phyloP scores from a whole-genome alignment of 2,113 vertebrate species.

The Phalacrocorax carbo region DNA sequence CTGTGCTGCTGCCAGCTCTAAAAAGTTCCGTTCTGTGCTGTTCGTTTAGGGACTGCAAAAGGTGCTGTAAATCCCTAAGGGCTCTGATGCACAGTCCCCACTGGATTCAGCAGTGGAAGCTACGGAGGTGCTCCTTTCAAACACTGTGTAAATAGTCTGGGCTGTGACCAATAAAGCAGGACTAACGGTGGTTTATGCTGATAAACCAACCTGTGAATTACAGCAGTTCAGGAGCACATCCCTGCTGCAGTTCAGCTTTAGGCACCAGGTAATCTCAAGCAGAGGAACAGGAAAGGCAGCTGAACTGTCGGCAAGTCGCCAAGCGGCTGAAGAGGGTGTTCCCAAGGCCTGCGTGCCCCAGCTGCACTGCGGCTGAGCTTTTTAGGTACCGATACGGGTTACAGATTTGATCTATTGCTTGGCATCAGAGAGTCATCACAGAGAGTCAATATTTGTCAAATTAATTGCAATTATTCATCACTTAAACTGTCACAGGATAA shows the following conservation, averaged over 20 bases:
- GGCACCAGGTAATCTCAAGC: background rate
- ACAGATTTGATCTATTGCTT: background rate
- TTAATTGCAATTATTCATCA: background rate
- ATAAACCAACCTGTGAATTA: background rate
- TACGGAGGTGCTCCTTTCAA: background rate
- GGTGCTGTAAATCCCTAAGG: background rate
- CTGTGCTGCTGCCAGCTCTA: background rate
- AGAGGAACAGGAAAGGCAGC: background rate
- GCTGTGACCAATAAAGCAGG: background rate
- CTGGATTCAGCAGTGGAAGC: background rate
- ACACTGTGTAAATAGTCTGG: background rate
- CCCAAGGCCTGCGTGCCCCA: background rate
- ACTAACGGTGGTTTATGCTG: background rate
- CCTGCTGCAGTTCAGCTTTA: background rate
- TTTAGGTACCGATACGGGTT: background rate
- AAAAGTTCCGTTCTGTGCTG: background rate
- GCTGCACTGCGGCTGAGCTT: background rate
- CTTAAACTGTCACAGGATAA: background rate
- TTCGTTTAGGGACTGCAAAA: background rate
- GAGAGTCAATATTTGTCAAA: background rate
- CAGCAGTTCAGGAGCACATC: background rate
- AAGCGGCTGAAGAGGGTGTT: background rate
- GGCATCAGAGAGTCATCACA: accelerated
- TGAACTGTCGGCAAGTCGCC: background rate
- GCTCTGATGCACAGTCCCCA: background rate